Conservation (phyloP, 2,888 invertebrate genomes). For the Cheilosia vulpina region DNA sequence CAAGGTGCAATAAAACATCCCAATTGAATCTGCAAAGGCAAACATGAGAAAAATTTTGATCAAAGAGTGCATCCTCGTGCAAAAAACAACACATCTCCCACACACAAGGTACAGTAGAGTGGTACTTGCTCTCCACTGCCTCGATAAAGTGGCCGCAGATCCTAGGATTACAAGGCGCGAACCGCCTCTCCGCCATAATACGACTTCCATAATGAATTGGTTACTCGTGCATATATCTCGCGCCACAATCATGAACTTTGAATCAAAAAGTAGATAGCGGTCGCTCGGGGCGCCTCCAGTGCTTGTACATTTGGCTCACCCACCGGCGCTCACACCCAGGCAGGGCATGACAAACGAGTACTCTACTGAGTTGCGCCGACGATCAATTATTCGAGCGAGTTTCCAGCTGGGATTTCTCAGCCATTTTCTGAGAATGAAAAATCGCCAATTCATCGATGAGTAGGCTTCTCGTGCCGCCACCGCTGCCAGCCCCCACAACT, state of each 20-base stretch:
- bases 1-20: conserved; percentile 63
- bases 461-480: conserved; percentile 22
- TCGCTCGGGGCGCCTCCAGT: conserved; percentile 21
- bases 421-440: conserved; percentile 45
- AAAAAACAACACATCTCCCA: conserved; percentile 35
- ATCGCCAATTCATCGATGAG: conserved; percentile 55
- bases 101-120: conserved; percentile 11
- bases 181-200: conserved; percentile 33
- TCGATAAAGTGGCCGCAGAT: conserved; percentile 39
- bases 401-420: conserved; percentile 60
- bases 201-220: conserved; percentile 63
- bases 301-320: conserved; percentile 60
- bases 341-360: conserved; percentile 55
- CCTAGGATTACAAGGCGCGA: conserved; percentile 61
- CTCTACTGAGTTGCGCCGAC: conserved; percentile 36
- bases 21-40: conserved; percentile 58
- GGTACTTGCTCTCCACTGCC: conserved; percentile 15
- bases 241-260: conserved; percentile 63
- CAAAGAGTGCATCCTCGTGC: conserved; percentile 31
- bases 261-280: conserved; percentile 47
- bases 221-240: conserved; percentile 54
- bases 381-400: conserved; percentile 69
- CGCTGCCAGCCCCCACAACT: conserved; percentile 33
- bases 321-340: conserved; percentile 72
- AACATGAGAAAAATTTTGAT: conserved; percentile 8